Percentiles rank a stretch among this genome's conserved stretches.
phyloP scores from a whole-genome alignment of 1,140 invertebrate species.

The Drosophila mojavensis region DNA sequence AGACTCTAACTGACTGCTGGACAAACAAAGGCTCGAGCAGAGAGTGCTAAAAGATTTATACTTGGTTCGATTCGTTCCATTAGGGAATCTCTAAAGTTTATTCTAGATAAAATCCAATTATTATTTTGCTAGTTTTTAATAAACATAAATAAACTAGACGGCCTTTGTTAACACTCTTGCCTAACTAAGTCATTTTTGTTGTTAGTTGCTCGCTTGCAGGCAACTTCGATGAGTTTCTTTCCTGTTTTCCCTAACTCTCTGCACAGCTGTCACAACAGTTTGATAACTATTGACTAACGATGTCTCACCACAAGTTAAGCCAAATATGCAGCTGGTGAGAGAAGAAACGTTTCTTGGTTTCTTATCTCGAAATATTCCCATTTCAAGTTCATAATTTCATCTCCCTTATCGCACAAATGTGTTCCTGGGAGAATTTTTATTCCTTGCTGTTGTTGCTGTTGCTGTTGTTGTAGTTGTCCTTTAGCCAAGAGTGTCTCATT shows the following conservation, averaged over 20 bases:
- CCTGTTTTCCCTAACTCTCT: background rate
- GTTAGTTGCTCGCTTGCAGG: background rate
- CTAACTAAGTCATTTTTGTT: background rate
- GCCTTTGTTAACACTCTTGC: background rate
- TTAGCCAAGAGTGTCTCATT: slow-evolving; percentile 68
- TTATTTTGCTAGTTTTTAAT: background rate
- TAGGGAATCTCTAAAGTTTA: background rate
- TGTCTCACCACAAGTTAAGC: background rate
- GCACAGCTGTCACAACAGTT: background rate
- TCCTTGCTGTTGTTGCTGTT: slow-evolving; percentile 15
- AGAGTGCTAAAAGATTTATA: background rate
- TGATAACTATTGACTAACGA: slow-evolving; percentile 17
- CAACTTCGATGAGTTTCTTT: background rate
- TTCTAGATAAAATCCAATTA: background rate
- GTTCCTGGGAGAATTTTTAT: slow-evolving; percentile 20
- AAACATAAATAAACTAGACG: background rate
- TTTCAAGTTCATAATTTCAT: slow-evolving; percentile 52
- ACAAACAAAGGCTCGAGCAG: background rate
- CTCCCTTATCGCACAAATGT: slow-evolving; percentile 36
- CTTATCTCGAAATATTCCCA: slow-evolving; percentile 31
- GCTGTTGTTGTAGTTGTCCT: slow-evolving; percentile 22
- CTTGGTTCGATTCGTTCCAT: background rate
- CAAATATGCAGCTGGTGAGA: slow-evolving; percentile 11
- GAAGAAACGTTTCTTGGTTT: slow-evolving; percentile 10
- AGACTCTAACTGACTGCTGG: background rate